Conservation (phyloP, 1,140 invertebrate species). For the Trachymyrmex cornetzi region DNA sequence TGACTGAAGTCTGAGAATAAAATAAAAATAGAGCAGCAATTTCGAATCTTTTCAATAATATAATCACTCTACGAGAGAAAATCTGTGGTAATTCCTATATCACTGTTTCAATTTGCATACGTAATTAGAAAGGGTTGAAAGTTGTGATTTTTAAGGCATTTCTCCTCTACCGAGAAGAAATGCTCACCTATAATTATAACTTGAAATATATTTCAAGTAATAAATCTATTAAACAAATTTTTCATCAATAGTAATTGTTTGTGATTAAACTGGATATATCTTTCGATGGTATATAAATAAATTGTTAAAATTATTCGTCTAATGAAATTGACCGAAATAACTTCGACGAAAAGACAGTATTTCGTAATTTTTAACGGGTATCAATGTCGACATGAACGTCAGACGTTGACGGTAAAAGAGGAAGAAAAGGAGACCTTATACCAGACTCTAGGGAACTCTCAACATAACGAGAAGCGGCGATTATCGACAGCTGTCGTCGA, state of each 20-base stretch:
- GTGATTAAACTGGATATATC: background rate
- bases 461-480: constrained; percentile 64
- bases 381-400: constrained; percentile 51
- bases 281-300: background rate
- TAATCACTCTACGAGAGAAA: background rate
- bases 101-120: background rate
- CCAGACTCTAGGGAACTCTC: background rate
- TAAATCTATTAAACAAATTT: background rate
- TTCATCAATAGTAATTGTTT: background rate
- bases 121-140: background rate
- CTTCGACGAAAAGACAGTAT: background rate
- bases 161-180: background rate
- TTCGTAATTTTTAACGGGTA: constrained; percentile 16
- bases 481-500: constrained; percentile 73
- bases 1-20: background rate
- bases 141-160: background rate
- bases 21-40: constrained; percentile 8
- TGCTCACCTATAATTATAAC: background rate
- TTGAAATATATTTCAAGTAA: background rate
- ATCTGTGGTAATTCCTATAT: background rate
- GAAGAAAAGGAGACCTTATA: constrained; percentile 17
- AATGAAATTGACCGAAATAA: background rate
- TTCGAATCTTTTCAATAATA: background rate
- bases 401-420: constrained; percentile 28
- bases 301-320: background rate